A percentile compares a stretch with the other conserved stretches of the same genome.
These are phyloP conservation scores for Formica aserva DNA, from an alignment of 2,888 invertebrate genomes.

Conservation along the genomic window DNA sequence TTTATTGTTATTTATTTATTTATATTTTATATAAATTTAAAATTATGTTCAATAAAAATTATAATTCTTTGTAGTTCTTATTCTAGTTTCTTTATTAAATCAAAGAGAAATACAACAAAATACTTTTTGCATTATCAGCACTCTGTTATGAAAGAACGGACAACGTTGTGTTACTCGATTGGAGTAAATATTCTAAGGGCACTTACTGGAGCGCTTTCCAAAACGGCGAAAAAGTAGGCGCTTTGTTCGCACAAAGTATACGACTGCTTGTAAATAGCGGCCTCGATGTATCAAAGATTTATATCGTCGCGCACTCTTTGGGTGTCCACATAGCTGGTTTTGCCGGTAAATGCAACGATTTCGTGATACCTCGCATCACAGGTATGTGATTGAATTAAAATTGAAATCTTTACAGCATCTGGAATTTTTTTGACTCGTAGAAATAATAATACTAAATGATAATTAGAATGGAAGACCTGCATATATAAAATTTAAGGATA, in stretches of 20 bases:
- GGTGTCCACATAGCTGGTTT: slow-evolving; percentile 78
- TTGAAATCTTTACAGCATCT: not conserved
- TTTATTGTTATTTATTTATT: no score
- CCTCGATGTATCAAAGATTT: slow-evolving; percentile 54
- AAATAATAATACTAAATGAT: not conserved
- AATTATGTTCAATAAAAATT: no score
- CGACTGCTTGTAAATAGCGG: slow-evolving; percentile 2
- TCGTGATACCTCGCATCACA: slow-evolving; percentile 74
- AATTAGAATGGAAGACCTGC: not conserved
- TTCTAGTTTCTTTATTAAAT: not conserved
- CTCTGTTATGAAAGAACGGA: slow-evolving; percentile 73
- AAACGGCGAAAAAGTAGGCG: slow-evolving; percentile 64
- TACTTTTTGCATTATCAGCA: slow-evolving; percentile 62
- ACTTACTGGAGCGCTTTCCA: slow-evolving; percentile 63
- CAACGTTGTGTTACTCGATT: slow-evolving; percentile 77
- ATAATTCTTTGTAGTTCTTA: no score
- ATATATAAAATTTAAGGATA: no score
- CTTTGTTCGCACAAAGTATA: slow-evolving; percentile 64
- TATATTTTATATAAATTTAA: no score
- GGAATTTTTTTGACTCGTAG: no score
- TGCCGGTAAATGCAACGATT: slow-evolving; percentile 64
- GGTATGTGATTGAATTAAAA: slow-evolving; percentile 65
- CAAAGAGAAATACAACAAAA: not conserved
- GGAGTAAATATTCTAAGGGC: slow-evolving; percentile 74
- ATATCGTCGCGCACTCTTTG: slow-evolving; percentile 78